Evolutionary conservation across 2,888 invertebrate species (phyloP).

Genomic region (Stomorhina lunata): DNA sequence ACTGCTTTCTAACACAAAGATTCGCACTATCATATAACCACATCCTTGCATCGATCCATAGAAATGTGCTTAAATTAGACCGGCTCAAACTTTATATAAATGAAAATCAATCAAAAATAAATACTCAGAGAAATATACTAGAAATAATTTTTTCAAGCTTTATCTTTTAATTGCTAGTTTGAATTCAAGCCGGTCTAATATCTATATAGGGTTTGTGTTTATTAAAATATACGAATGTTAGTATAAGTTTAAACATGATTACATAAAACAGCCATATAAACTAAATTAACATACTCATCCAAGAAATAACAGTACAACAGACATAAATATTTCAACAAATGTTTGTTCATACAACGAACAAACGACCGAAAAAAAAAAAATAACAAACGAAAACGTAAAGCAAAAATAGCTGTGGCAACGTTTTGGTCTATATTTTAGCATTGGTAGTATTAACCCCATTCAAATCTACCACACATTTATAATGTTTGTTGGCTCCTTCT

Average conservation of each 20-base stretch:
- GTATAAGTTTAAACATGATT: constrained; percentile 38
- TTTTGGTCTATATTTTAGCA: constrained; percentile 55
- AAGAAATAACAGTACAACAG: neutral
- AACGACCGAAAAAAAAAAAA: neutral
- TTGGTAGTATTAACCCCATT: constrained; percentile 33
- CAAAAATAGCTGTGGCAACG: constrained; percentile 52
- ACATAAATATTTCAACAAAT: constrained; percentile 13
- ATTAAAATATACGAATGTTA: neutral
- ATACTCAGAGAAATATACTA: too few relatives aligned
- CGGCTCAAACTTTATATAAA: too few relatives aligned
- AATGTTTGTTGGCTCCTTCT: neutral
- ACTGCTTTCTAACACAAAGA: constrained; percentile 17
- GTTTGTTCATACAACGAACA: constrained; percentile 3
- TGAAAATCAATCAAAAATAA: too few relatives aligned
- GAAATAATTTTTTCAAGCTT: too few relatives aligned
- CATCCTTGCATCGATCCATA: too few relatives aligned
- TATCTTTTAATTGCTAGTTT: too few relatives aligned
- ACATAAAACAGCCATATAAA: constrained; percentile 54
- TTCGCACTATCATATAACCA: neutral
- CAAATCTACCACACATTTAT: neutral
- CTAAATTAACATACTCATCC: constrained; percentile 52
- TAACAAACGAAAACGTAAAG: neutral
- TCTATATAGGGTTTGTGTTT: neutral
- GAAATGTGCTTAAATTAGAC: too few relatives aligned
- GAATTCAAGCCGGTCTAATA: neutral